A percentile compares a stretch with the other conserved stretches of the same genome.
These are phyloP conservation scores for Mythimna albipuncta DNA, from an alignment of 2,888 invertebrate species.

Conservation along the genomic window DNA sequence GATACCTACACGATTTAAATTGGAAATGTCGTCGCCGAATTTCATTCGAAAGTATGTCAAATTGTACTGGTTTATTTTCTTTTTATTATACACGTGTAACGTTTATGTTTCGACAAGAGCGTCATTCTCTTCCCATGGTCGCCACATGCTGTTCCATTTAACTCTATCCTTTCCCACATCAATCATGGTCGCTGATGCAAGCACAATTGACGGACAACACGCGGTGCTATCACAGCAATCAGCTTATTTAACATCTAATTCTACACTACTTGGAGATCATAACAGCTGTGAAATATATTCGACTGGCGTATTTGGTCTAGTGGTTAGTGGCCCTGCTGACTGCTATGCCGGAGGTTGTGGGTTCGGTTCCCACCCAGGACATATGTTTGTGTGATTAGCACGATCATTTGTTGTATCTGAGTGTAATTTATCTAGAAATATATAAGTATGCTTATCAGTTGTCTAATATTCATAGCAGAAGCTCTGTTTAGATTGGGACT, in stretches of 20 bases:
- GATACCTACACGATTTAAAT: not conserved
- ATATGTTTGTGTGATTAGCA: too few species aligned
- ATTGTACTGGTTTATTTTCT: constrained; percentile 12
- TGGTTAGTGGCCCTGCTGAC: too few species aligned
- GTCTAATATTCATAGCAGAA: too few species aligned
- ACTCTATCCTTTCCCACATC: constrained; percentile 51
- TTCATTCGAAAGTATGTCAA: constrained; percentile 5
- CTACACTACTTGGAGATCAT: constrained; percentile 2
- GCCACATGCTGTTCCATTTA: constrained; percentile 38
- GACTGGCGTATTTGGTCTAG: too few species aligned
- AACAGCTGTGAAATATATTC: not conserved
- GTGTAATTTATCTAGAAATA: too few species aligned
- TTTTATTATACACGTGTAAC: constrained; percentile 11
- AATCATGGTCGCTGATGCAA: constrained; percentile 46
- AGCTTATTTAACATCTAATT: constrained; percentile 23
- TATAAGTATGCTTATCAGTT: too few species aligned
- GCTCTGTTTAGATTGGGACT: too few species aligned
- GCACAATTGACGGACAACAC: constrained; percentile 42
- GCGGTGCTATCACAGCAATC: constrained; percentile 37
- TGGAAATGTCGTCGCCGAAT: constrained; percentile 26
- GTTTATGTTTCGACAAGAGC: not conserved
- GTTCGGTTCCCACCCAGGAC: too few species aligned
- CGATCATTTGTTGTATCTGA: too few species aligned
- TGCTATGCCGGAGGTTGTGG: too few species aligned
- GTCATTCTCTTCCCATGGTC: constrained; percentile 11